Evolutionary conservation across 1,140 invertebrate genomes (phyloP).

Genomic region (Drosophila dunni): DNA sequence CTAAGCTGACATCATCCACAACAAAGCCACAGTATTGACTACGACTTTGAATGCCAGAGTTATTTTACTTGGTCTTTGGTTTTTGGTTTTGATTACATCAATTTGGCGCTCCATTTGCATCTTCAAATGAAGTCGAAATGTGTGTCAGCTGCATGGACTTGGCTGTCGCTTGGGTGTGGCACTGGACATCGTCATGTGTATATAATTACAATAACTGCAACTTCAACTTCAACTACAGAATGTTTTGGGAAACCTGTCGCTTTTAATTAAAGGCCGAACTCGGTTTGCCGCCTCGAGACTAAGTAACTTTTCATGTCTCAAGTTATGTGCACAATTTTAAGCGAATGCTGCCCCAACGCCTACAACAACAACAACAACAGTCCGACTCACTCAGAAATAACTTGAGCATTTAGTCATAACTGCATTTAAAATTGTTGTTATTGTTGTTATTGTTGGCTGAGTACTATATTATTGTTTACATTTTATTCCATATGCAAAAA

Average conservation of each 20-base stretch:
- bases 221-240: constrained; percentile 61
- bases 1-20: constrained; percentile 72
- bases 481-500: constrained; percentile 59
- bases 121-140: constrained; percentile 57
- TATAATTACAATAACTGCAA: constrained; percentile 80
- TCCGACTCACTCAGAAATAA: too few relatives aligned
- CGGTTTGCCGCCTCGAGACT: constrained; percentile 40
- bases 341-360: constrained; percentile 54
- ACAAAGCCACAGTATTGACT: constrained; percentile 52
- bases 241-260: constrained; percentile 72
- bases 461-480: constrained; percentile 25
- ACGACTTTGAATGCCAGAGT: constrained; percentile 10
- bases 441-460: constrained; percentile 47
- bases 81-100: constrained; percentile 79
- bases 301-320: constrained; percentile 81
- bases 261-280: constrained; percentile 80
- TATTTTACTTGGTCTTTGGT: constrained; percentile 27
- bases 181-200: constrained; percentile 40
- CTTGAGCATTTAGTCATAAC: constrained; percentile 81
- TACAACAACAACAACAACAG: constrained; percentile 44
- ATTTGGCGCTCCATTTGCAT: constrained; percentile 79
- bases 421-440: constrained; percentile 69
- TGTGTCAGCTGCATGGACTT: constrained; percentile 59
- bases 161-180: constrained; percentile 41
- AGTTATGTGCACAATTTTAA: constrained; percentile 80